These are phyloP conservation scores for Vulpes lagopus DNA, from an alignment of 2,113 vertebrate species.

Conservation along the genomic window DNA sequence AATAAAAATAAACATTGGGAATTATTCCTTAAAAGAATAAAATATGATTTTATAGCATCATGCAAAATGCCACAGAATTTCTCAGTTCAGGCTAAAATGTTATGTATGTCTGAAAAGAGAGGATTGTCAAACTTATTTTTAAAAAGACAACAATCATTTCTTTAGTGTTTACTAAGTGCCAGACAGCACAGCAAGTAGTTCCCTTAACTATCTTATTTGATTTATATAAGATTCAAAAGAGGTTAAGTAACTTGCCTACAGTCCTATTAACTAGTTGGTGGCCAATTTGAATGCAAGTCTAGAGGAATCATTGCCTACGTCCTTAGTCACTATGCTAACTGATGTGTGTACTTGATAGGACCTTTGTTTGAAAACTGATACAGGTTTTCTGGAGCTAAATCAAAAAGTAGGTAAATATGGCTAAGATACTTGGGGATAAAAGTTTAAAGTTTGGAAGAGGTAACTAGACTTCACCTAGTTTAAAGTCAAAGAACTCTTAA, in stretches of 20 bases:
- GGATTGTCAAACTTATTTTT: neutral
- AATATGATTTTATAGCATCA: slow-evolving; percentile 33
- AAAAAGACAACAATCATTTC: neutral
- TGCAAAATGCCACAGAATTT: slow-evolving; percentile 44
- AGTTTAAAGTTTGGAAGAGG: neutral
- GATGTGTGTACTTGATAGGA: slow-evolving; percentile 15
- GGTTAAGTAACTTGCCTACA: neutral
- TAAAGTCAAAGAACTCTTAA: neutral
- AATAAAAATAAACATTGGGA: slow-evolving; percentile 50
- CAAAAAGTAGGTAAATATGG: slow-evolving; percentile 47
- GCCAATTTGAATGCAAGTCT: neutral
- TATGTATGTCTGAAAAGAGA: slow-evolving; percentile 11
- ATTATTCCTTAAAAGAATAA: slow-evolving; percentile 31
- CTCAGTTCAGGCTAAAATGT: slow-evolving; percentile 18
- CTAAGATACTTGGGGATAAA: neutral
- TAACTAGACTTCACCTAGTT: neutral
- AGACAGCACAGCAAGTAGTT: neutral
- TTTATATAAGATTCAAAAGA: neutral
- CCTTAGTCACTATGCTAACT: neutral
- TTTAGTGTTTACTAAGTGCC: slow-evolving; percentile 10
- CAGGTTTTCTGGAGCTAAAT: slow-evolving; percentile 17
- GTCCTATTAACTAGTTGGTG: neutral
- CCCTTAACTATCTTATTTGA: slow-evolving; percentile 26
- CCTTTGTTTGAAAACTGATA: slow-evolving; percentile 8
- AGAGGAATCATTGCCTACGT: neutral